Conservation (phyloP, 2,888 invertebrate species). For the Plemyria rubiginata region DNA sequence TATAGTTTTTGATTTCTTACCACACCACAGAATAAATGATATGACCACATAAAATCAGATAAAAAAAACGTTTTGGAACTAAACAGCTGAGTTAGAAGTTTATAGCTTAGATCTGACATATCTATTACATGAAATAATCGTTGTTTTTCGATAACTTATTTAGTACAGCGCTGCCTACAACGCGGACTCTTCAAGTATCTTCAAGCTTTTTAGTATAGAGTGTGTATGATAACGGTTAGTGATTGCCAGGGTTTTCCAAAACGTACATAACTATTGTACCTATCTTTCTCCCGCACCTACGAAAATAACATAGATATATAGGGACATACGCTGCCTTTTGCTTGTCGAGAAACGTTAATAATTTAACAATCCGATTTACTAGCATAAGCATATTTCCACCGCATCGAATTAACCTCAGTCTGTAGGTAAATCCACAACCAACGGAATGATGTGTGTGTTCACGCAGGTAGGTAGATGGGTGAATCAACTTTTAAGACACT, state of each 20-base stretch:
- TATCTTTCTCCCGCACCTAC: not conserved
- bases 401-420: not conserved
- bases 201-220: not conserved
- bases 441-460: not conserved
- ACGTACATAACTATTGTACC: not conserved
- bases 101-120: too few species aligned
- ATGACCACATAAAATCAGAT: too few species aligned
- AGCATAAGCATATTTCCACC: not conserved
- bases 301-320: too few species aligned
- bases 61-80: too few species aligned
- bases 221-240: not conserved
- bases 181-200: not conserved
- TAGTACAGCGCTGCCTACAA: slow-evolving; percentile 31
- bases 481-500: too few species aligned
- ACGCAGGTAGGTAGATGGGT: too few species aligned
- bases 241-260: not conserved
- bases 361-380: not conserved
- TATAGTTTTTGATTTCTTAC: too few species aligned
- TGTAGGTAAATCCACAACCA: not conserved
- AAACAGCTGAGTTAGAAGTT: too few species aligned
- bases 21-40: too few species aligned
- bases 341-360: not conserved
- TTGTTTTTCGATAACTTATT: not conserved
- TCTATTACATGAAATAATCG: not conserved
- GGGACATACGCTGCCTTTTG: not conserved